Evolutionary conservation across 1,140 invertebrate genomes (phyloP), one percentile per base, ranked within the genome.

Genomic region (Paramacrobiotus metropolitanus): DNA sequence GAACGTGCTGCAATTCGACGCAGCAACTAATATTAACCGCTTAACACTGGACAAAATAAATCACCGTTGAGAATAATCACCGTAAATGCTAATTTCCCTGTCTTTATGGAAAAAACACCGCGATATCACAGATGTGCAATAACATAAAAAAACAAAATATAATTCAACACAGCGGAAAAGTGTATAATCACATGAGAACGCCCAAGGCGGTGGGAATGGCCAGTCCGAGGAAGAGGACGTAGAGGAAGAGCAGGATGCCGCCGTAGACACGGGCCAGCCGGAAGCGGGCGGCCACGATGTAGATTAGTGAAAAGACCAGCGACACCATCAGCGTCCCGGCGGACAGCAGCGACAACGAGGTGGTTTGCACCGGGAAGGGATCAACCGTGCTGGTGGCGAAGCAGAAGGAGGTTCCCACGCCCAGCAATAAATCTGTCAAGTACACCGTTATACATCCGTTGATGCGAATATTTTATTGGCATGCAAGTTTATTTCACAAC

Each of bases 341-440:
- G 55, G 77, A 66, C 15, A 77, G 65, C 21, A 70, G 65, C 40
- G 72, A 70, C 29, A 74, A 68, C 4, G 69, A 61, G 15, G 69
- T 69, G 28, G 75, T 68, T 30, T 68, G 65, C 29, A 76, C 61
- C 75, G 76, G 67, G 31, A 72, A 72, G 62, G 63, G 30, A 24
- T 30, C 60, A 62, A n/a, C 28, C 62, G 18, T 40, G 29, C 24
- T 34, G 28, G 24, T 55, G 62, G 40, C 69, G 40, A 77, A 73
- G 2, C 75, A 74, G 66, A 79, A 80, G 21, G 78, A 76, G 62
- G 79, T 69, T n/a, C 78, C 79, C 59, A 80, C 74, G 21, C 78
- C 78, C 65, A 72, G 73, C 1, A 79, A 65, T 28, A 78, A 65
- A 71, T 79, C 76, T 76, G 59, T n/a, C n/a, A n/a, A n/a, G n/a